Conservation (phyloP, 2,113 vertebrate species). For the Nyctibius bracteatus region DNA sequence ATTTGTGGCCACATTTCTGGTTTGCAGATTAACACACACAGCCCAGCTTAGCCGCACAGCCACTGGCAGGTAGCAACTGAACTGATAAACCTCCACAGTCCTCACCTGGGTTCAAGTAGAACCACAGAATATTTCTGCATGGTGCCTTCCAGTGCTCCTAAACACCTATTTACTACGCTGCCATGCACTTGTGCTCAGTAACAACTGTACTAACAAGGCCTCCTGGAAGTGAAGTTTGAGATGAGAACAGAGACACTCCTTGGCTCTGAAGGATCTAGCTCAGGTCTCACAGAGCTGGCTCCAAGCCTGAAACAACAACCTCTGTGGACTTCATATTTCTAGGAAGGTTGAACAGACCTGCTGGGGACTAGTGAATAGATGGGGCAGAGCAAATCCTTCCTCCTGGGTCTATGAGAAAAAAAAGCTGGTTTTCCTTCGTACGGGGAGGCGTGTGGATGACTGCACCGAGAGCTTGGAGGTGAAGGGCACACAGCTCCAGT, state of each 20-base stretch:
- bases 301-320: background rate
- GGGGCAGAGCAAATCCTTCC: background rate
- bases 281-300: background rate
- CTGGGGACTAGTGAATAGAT: no score
- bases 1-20: background rate
- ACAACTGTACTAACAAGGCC: background rate
- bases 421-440: background rate
- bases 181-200: background rate
- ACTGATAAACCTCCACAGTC: background rate
- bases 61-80: background rate
- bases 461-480: background rate
- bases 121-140: fast-evolving
- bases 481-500: background rate
- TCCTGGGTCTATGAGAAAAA: background rate
- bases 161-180: fast-evolving
- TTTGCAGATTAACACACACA: background rate
- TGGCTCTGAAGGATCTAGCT: background rate
- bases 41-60: background rate
- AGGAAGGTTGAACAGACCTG: background rate
- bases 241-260: fast-evolving
- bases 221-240: background rate
- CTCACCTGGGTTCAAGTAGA: background rate
- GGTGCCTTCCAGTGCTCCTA: background rate
- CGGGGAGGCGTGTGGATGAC: fast-evolving
- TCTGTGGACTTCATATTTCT: background rate